A percentile compares a stretch with the other conserved stretches of the same genome.
phyloP scores from a whole-genome alignment of 2,888 invertebrate genomes.

The Sphaerophoria taeniata region DNA sequence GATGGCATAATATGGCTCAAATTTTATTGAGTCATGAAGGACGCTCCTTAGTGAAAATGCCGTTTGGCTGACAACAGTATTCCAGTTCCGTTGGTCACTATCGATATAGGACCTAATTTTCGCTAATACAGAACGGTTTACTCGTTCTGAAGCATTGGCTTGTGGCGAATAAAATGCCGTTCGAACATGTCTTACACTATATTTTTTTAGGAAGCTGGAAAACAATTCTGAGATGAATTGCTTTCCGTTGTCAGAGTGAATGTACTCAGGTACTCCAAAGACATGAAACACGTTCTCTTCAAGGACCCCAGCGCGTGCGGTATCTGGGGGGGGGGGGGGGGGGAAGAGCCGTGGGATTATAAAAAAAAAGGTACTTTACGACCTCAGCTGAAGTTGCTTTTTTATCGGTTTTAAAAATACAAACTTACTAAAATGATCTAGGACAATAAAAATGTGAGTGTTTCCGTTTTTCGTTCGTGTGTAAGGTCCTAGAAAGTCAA shows the following conservation, averaged over 20 bases:
- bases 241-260: conserved; percentile 76
- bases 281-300: conserved; percentile 71
- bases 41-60: neutral
- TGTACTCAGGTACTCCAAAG: conserved; percentile 75
- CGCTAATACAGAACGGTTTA: neutral
- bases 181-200: conserved; percentile 61
- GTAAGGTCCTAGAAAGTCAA: neutral
- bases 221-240: conserved; percentile 73
- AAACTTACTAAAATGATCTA: conserved; percentile 53
- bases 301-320: no score
- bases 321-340: no score
- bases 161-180: conserved; percentile 78
- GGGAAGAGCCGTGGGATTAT: no score
- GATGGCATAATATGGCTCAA: conserved; percentile 25
- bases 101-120: neutral
- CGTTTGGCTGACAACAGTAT: neutral
- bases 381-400: conserved; percentile 35
- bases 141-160: conserved; percentile 73
- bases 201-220: conserved; percentile 51
- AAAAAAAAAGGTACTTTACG: conserved; percentile 34
- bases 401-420: conserved; percentile 34
- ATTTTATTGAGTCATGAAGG: neutral
- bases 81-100: neutral
- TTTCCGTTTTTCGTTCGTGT: neutral
- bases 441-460: neutral